Evolutionary conservation across 2,113 vertebrate species (phyloP).

Genomic region (Neolamprologus ventralis): DNA sequence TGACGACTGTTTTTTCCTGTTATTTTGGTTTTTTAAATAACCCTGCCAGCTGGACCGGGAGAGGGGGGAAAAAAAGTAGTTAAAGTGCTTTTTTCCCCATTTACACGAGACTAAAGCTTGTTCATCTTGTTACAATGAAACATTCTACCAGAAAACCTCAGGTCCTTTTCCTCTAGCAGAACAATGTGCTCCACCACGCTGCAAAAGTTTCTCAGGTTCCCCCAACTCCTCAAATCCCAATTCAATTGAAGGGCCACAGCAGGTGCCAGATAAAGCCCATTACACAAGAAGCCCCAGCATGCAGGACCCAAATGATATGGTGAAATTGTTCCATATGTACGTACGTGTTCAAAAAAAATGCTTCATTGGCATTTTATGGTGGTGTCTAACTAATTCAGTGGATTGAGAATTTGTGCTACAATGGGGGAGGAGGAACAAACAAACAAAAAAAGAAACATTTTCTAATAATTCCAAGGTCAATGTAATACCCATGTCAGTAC

Average conservation of each 20-base stretch:
- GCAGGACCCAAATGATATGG: neutral
- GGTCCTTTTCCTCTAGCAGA: neutral
- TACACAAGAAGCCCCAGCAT: neutral
- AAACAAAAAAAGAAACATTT: neutral
- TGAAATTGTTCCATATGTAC: neutral
- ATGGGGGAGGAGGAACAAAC: neutral
- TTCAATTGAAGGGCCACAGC: neutral
- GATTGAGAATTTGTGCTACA: neutral
- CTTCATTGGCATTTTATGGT: neutral
- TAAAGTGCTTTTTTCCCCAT: neutral
- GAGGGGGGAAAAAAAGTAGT: neutral
- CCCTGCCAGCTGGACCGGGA: neutral
- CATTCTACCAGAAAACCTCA: neutral
- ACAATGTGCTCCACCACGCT: neutral
- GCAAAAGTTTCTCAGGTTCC: neutral
- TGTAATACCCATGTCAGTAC: neutral
- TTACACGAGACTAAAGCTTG: neutral
- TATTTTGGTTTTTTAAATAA: neutral
- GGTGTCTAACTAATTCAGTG: neutral
- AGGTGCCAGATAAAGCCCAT: neutral
- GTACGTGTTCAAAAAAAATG: neutral
- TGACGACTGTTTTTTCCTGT: neutral
- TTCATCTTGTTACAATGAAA: neutral
- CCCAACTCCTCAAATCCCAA: neutral
- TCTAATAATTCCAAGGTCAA: neutral